Evolutionary conservation across 2,888 invertebrate species (phyloP).

Genomic region (Alsophila aescularia): DNA sequence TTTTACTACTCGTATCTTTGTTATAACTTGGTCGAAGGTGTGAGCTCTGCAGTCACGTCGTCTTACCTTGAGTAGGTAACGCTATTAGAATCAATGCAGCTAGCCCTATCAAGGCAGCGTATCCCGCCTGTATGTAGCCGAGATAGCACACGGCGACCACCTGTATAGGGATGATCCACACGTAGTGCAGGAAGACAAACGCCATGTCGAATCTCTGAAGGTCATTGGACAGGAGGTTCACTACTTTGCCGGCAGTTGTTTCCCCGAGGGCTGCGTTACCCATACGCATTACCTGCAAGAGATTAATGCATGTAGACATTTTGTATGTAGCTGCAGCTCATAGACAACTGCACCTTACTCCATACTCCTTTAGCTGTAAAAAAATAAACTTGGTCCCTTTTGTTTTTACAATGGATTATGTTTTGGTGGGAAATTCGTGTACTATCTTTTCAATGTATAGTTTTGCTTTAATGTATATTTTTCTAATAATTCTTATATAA

Average conservation of each 20-base stretch:
- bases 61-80: constrained; percentile 90
- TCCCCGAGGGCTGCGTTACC: constrained; percentile 87
- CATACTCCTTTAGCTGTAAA: too few species aligned
- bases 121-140: constrained; percentile 87
- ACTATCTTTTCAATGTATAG: too few species aligned
- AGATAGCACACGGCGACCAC: constrained; percentile 87
- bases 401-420: too few species aligned
- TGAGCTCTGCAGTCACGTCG: not conserved
- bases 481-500: too few species aligned
- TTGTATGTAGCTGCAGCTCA: not conserved
- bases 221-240: constrained; percentile 95
- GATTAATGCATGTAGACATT: constrained; percentile 15
- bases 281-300: constrained; percentile 80
- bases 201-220: constrained; percentile 93
- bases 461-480: too few species aligned
- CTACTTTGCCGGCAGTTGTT: constrained; percentile 94
- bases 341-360: too few species aligned
- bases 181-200: constrained; percentile 89
- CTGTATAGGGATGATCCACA: constrained; percentile 91
- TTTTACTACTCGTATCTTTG: too few species aligned
- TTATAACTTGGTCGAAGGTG: not conserved
- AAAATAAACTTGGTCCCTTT: too few species aligned
- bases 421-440: too few species aligned
- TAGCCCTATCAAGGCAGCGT: constrained; percentile 88
- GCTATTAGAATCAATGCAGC: constrained; percentile 86